Evolutionary conservation across 2,113 vertebrate genomes (phyloP).

Genomic region (Gymnobelideus leadbeateri): DNA sequence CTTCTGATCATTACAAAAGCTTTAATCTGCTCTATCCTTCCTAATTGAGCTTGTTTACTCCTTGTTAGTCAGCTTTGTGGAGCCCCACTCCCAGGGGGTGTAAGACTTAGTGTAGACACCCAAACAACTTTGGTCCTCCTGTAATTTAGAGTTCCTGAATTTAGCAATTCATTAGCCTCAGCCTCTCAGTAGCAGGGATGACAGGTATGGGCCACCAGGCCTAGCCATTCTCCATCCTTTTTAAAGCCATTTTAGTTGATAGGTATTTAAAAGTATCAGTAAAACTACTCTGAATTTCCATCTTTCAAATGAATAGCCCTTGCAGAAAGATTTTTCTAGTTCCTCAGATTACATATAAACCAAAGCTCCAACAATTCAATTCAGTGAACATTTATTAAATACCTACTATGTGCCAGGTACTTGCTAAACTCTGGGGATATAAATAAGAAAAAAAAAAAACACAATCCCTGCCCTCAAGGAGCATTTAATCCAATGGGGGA

Average conservation of each 20-base stretch:
- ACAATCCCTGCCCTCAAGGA: too few relatives aligned
- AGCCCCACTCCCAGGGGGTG: background rate
- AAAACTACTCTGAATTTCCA: background rate
- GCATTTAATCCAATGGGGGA: too few relatives aligned
- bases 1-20: background rate
- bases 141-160: background rate
- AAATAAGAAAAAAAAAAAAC: too few relatives aligned
- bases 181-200: background rate
- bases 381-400: background rate
- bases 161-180: background rate
- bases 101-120: background rate
- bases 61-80: background rate
- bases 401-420: too few relatives aligned
- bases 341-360: background rate
- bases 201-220: background rate
- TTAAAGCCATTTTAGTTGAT: conserved; percentile 25
- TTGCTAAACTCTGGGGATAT: too few relatives aligned
- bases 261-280: conserved; percentile 9
- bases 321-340: background rate
- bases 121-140: background rate
- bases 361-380: background rate
- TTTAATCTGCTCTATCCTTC: background rate
- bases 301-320: background rate
- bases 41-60: background rate
- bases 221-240: background rate